A percentile compares a stretch with the other conserved stretches of the same genome.
Evolutionary conservation across 2,113 vertebrate genomes (phyloP).

Genomic region (Podarcis cretensis): DNA sequence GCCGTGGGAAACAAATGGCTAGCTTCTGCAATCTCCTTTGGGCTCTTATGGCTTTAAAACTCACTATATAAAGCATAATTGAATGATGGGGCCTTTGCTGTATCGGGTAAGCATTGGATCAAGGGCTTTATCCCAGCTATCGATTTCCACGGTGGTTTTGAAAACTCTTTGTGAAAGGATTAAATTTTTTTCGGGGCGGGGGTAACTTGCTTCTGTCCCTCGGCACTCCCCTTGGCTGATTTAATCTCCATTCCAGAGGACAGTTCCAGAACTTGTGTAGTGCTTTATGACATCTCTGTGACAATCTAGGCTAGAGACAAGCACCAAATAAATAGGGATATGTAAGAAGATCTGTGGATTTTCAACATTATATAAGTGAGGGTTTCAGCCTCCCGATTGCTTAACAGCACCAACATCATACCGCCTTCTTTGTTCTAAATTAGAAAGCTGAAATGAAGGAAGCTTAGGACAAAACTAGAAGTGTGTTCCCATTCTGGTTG

Average conservation of each 20-base stretch:
- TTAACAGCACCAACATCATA: not conserved
- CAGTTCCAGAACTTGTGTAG: not conserved
- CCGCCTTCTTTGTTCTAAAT: not conserved
- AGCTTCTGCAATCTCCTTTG: not conserved
- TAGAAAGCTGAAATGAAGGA: not conserved
- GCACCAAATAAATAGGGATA: not conserved
- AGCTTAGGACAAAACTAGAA: not conserved
- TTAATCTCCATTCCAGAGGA: not conserved
- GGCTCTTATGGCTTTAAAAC: not conserved
- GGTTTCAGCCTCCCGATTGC: not conserved
- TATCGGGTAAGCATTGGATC: constrained; percentile 1
- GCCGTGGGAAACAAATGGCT: not conserved
- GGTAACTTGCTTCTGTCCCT: not conserved
- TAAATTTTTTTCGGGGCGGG: not conserved
- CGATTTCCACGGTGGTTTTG: not conserved
- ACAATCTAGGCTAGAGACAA: not conserved
- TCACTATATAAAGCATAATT: constrained; percentile 31
- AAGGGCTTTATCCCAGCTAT: constrained; percentile 13
- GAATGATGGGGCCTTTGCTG: not conserved
- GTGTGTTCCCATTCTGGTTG: too few relatives aligned
- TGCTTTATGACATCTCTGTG: not conserved
- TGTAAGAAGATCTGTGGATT: not conserved
- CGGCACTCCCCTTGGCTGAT: not conserved
- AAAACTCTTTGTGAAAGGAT: constrained; percentile 32
- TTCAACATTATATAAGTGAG: not conserved